Base-by-base conservation (phyloP, 1,140 invertebrate genomes). In the Drosophila prosaltans region DNA sequence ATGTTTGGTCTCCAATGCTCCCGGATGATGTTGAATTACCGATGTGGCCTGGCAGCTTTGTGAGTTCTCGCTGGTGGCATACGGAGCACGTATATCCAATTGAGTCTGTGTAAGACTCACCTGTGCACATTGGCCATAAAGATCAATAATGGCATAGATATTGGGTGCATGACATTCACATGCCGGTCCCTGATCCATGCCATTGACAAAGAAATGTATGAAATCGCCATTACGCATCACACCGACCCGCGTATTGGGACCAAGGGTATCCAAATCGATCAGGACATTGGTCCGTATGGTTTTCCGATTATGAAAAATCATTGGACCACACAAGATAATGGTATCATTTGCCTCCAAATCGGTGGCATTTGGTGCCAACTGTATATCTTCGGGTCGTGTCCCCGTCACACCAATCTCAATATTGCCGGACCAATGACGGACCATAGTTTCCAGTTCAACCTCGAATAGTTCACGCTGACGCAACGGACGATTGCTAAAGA, bases 91-190 rank as follows among this genome's bases (percentile, higher is more conserved):
- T 48, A 92, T 83, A 48, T 91, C 88, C 55, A 82, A 32, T 32
- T 93, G 92, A 0, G 91, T 91, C 24, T 90, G 91, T 58, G 93
- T 92, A 6, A 94, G 92, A 72, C 92, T 93, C 58, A 98, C 97
- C 94, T 98, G 97, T 24, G 97, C 97, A 93, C 98, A 99, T 91
- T 98, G 97, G 4, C 98, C 98, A 91, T 98, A 98, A 10, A 99
- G 93, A 93, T 99, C 98, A 40, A 99, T 96, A 0, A 99, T 97
- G n/a, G 97, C 97, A 93, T 97, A 98, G 63, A 98, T 95, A 92
- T 96, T 96, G 55, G 94, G 92, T 45, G 97, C 96, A 41, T 98
- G 94, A 73, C 96, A 96, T 26, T 95, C 94, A 91, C 97, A 98
- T 0, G 97, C 98, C 8, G 94, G 93, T 3, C 98, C 98, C 93